These are phyloP conservation scores for Glaucopsyche alexis DNA, from an alignment of 2,888 invertebrate genomes.

Conservation along the genomic window DNA sequence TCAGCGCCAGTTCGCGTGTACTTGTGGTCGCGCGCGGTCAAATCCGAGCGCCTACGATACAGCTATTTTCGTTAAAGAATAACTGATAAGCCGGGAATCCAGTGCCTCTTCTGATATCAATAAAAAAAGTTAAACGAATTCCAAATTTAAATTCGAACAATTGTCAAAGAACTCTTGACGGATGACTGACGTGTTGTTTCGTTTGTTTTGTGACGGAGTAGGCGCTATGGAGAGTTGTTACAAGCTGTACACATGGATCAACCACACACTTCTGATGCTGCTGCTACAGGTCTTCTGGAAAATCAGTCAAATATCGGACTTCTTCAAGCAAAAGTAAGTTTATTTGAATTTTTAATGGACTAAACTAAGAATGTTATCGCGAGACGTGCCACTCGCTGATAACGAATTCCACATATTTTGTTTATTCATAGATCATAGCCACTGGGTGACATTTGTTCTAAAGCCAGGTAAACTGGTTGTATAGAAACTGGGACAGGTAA, in stretches of 20 bases:
- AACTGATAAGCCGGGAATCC: constrained; percentile 53
- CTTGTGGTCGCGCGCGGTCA: constrained; percentile 62
- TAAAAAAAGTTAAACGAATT: constrained; percentile 34
- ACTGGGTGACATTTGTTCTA: not conserved
- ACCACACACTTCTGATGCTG: constrained; percentile 70
- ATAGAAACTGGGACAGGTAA: not conserved
- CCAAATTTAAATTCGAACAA: constrained; percentile 38
- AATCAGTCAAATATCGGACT: constrained; percentile 73
- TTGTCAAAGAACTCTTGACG: constrained; percentile 54
- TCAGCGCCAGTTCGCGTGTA: constrained; percentile 65
- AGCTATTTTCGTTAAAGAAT: constrained; percentile 56
- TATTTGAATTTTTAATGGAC: not conserved
- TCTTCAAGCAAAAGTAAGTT: constrained; percentile 71
- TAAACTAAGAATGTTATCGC: not conserved
- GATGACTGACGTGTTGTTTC: constrained; percentile 70
- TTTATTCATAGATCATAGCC: not conserved
- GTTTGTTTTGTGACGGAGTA: constrained; percentile 65
- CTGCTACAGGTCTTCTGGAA: constrained; percentile 76
- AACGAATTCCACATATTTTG: constrained; percentile 21
- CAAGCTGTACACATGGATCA: constrained; percentile 73
- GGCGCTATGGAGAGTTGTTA: constrained; percentile 67
- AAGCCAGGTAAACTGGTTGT: constrained; percentile 10
- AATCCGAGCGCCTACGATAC: constrained; percentile 46
- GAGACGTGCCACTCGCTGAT: constrained; percentile 4
- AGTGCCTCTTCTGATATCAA: not conserved